Percentiles rank a stretch among this genome's conserved stretches.
Conservation (phyloP, 2,797 vertebrate species). For the Sciaenops ocellatus region DNA sequence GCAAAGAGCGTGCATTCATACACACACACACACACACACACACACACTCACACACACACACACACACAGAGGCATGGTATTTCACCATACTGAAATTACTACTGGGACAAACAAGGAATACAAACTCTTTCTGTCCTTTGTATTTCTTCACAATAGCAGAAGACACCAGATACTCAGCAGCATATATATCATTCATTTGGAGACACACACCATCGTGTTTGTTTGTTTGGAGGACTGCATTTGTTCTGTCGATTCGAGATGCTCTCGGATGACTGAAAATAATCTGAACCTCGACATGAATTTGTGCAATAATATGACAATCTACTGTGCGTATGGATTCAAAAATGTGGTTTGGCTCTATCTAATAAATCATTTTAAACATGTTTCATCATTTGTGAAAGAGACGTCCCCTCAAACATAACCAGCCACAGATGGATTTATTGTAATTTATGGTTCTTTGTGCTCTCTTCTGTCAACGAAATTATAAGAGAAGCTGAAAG, state of each 20-base stretch:
- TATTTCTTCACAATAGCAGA: constrained; percentile 14
- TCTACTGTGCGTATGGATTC: no score
- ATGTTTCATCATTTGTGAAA: no score
- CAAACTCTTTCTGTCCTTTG: not conserved
- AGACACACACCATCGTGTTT: not conserved
- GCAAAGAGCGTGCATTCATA: not conserved
- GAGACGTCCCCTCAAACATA: no score
- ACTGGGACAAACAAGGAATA: constrained; percentile 11
- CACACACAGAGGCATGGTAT: not conserved
- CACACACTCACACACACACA: not conserved
- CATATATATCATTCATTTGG: not conserved
- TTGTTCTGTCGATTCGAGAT: not conserved
- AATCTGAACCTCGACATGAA: no score
- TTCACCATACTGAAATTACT: constrained; percentile 18
- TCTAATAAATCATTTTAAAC: no score
- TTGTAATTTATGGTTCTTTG: no score
- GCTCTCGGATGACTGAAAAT: no score
- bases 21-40: not conserved
- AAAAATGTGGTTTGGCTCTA: no score
- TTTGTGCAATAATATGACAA: no score
- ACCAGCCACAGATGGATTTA: no score
- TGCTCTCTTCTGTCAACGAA: no score
- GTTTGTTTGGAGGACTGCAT: not conserved
- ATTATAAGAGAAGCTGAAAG: no score
- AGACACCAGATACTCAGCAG: constrained; percentile 6